Base-by-base conservation (phyloP, 2,888 invertebrate species). In the Ophonus ardosiacus region DNA sequence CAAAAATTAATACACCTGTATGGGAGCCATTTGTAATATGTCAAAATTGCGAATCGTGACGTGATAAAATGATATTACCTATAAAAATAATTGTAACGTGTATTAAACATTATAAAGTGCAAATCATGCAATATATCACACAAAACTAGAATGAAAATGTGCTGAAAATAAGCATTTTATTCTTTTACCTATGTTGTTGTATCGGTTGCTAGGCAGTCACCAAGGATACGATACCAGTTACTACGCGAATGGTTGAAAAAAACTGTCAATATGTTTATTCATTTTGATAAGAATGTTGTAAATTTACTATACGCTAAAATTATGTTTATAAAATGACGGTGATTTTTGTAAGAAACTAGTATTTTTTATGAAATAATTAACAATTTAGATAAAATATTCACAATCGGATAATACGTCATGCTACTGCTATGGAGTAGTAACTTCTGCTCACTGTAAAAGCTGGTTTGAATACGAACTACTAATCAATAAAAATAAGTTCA, bases 171-270 rank as follows among this genome's bases (percentile, higher is more conserved):
- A 86, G 86, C 86, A 86, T 86, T 86, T 86, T 84, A 86, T 84
- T 85, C 78, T 85, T 84, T 84, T 81, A 86, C 86, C 90, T 91
- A 91, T 91, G 91, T 92, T 92, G 91, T 91, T 91, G 91, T 91
- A 91, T 91, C 90, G 90, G 92, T 91, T 91, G 91, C 91, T 91
- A 89, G 90, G 90, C 90, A 89, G 90, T 91, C 91, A 88, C 92
- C 91, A 91, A 91, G 91, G 91, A 91, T 91, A 91, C 91, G 90
- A 87, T 86, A 88, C 88, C 88, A 89, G 89, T 89, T 90, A 89
- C 88, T 88, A 88, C 87, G 87, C 88, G 80, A 85, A 80, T 85
- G 65, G 85, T 85, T 80, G 68, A 43, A 85, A 79, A 85, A 85
- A 85, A 85, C 84, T 79, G 80, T 78, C 79, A 68, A 84, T 84